Evolutionary conservation across 2,888 invertebrate genomes (phyloP), one percentile per base, ranked within the genome.

Genomic region (Phyllotreta striolata): DNA sequence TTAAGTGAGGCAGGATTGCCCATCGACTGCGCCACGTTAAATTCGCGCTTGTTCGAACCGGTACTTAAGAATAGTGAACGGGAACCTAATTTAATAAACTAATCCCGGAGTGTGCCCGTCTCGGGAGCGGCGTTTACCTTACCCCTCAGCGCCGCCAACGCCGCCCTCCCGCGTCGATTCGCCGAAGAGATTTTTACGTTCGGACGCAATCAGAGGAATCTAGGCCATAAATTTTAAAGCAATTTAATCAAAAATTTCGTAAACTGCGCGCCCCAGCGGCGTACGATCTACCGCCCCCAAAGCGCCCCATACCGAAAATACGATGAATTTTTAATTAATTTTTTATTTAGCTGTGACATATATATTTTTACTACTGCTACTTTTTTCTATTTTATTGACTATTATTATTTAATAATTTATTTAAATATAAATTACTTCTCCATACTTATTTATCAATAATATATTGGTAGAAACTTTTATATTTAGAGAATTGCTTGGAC

Each of bases 181-280:
- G 41, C 51, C 60, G 62, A 49, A 59, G 63, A 65, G 65, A 69
- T 66, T 66, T 69, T 66, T 66, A 63, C 66, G 68, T 68, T 62
- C 24, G 64, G 68, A 58, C 67, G 71, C 68, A 73, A 73, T 73
- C 73, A 70, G 66, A 73, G 71, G 65, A 70, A 72, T 74, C 72
- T 66, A 57, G 67, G 72, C 74, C 71, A 75, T 77, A 77, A 77
- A 77, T 77, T 76, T 74, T 74, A 74, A 71, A 74, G 77, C 77
- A 77, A 77, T 77, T 77, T 77, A 77, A 77, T 77, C 77, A 77
- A 76, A 77, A 77, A 77, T 74, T 74, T 75, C 68, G 67, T 63
- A 70, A 24, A 63, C 67, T 46, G 64, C 62, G 56, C 10, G 9
- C 8, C 7, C 6, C 52, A 52, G 52, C 37, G 64, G 62, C 56